phyloP scores from a whole-genome alignment of 2,888 invertebrate species.

The Callyntrura guangdongensis region DNA sequence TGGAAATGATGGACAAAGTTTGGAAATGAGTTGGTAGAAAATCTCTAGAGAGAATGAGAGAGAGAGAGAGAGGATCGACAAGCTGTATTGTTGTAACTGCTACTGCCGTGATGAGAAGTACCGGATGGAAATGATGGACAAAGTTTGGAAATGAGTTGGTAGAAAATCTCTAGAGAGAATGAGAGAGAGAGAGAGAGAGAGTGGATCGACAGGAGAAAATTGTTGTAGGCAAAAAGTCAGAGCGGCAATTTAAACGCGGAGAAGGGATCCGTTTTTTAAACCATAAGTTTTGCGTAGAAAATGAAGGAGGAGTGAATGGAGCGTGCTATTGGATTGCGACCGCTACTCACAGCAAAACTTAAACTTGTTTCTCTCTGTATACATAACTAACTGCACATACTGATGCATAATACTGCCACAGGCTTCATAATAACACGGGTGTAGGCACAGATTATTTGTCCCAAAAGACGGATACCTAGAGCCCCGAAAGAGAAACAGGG shows the following conservation, averaged over 20 bases:
- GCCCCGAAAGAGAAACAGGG: neutral
- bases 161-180: conserved; percentile 18
- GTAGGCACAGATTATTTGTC: conserved; percentile 21
- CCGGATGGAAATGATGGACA: conserved; percentile 64
- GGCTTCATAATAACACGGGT: neutral
- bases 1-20: conserved; percentile 65
- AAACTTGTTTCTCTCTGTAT: neutral
- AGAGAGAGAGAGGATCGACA: conserved; percentile 1
- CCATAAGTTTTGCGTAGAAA: neutral
- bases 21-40: conserved; percentile 47
- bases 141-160: conserved; percentile 56
- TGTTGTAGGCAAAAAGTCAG: neutral
- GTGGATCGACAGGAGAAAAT: neutral
- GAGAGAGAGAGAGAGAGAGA: neutral
- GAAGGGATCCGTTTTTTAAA: neutral
- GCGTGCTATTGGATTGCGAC: conserved; percentile 58
- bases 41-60: neutral
- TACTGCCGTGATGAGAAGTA: conserved; percentile 38
- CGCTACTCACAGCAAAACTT: neutral
- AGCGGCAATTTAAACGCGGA: conserved; percentile 7
- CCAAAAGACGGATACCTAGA: conserved; percentile 22
- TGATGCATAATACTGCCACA: neutral
- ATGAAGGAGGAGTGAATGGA: conserved; percentile 48
- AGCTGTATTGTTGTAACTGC: conserved; percentile 10
- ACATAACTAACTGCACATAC: neutral